Evolutionary conservation across 1,140 invertebrate genomes (phyloP).

Genomic region (Bombus confusus): DNA sequence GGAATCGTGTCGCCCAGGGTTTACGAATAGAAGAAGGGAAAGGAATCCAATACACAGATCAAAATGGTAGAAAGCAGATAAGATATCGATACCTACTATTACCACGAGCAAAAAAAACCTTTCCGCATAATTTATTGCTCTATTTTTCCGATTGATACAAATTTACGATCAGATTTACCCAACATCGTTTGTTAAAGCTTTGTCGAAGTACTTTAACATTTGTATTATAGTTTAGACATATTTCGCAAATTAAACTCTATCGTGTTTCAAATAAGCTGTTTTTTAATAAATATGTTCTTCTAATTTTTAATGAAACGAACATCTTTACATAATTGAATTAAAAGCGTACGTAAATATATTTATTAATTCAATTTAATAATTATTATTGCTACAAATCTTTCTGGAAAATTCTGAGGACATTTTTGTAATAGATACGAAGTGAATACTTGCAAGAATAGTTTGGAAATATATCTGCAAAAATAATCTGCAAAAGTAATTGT

Average conservation of each 20-base stretch:
- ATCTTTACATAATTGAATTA: no score
- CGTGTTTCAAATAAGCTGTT: background rate
- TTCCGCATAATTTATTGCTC: background rate
- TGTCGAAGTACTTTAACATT: background rate
- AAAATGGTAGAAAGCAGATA: constrained; percentile 72
- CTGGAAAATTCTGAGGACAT: no score
- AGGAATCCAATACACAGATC: constrained; percentile 78
- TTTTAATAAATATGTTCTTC: background rate
- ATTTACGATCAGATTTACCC: background rate
- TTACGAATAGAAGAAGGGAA: constrained; percentile 77
- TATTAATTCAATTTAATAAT: no score
- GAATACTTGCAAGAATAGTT: no score
- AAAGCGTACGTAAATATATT: no score
- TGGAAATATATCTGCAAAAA: no score
- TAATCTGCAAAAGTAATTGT: no score
- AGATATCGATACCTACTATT: constrained; percentile 18
- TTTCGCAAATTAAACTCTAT: no score
- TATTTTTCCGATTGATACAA: background rate
- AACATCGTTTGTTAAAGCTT: background rate
- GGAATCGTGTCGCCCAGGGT: constrained; percentile 78
- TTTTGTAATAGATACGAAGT: no score
- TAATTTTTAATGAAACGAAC: no score
- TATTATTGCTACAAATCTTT: no score
- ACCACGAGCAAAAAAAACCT: background rate
- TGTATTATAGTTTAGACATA: background rate